Conservation (phyloP, 2,797 vertebrate genomes). For the Leptodactylus fallax region DNA sequence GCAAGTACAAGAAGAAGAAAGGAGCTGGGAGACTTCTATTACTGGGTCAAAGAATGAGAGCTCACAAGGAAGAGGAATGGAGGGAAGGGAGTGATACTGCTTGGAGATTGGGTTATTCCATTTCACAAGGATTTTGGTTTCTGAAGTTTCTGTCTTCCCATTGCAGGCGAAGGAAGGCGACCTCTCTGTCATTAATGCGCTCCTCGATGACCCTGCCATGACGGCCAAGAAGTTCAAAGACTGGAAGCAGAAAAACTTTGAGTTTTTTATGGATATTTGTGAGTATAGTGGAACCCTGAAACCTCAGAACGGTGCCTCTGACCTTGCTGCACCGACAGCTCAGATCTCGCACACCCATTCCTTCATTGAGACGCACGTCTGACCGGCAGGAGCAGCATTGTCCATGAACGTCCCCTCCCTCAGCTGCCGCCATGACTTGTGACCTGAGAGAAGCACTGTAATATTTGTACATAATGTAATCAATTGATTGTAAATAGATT, state of each 20-base stretch:
- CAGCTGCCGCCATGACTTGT: conserved; percentile 60
- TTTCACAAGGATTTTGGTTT: too few species aligned
- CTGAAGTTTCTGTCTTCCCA: conserved; percentile 59
- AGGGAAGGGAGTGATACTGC: too few species aligned
- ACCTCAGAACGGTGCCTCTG: conserved; percentile 82
- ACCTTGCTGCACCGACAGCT: conserved; percentile 79
- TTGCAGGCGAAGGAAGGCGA: conserved; percentile 87
- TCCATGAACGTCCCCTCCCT: background rate
- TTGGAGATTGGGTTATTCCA: too few species aligned
- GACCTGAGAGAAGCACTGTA: conserved; percentile 75
- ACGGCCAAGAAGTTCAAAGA: conserved; percentile 88
- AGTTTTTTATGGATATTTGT: conserved; percentile 89
- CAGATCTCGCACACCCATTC: conserved; percentile 89
- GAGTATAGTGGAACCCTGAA: conserved; percentile 80
- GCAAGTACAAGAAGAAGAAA: too few species aligned
- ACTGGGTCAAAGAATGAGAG: too few species aligned
- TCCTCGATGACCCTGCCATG: conserved; percentile 84
- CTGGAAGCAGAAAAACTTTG: conserved; percentile 89
- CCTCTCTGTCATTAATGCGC: conserved; percentile 81
- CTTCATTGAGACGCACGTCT: conserved; percentile 90
- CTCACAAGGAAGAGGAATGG: too few species aligned
- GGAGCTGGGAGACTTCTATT: too few species aligned
- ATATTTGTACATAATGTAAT: conserved; percentile 84
- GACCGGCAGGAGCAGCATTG: conserved; percentile 66
- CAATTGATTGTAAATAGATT: conserved; percentile 84